Evolutionary conservation across 2,888 invertebrate genomes (phyloP), one percentile per base, ranked within the genome.

Genomic region (Chymomyza procnemis): DNA sequence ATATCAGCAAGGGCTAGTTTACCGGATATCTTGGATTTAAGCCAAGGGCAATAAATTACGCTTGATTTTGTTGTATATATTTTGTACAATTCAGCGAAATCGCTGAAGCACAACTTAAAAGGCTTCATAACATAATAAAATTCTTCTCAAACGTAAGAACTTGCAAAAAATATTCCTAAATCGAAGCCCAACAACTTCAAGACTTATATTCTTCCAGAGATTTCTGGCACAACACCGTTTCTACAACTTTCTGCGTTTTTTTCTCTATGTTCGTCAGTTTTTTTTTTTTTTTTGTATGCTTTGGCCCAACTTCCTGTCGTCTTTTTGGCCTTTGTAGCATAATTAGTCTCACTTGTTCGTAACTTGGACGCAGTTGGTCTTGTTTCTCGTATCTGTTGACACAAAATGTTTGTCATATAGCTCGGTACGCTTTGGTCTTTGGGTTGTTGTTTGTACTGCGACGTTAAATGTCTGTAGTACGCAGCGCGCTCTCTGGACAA

Each of bases 221-320:
- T 26, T 26, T 26, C 26, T 26, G 26, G 6, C 8, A 26, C 26
- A 26, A 26, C 26, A 6, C 26, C 26, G 6, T 6, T 41, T 50
- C 14, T 50, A 16, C 8, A 18, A 18, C n/a, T 50, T 50, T 50
- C 48, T 50, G 16, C 18, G 16, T 50, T 50, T 18, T 50, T 6
- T n/a, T n/a, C n/a, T n/a, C n/a, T n/a, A n/a, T n/a, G n/a, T n/a
- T n/a, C n/a, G n/a, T n/a, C n/a, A n/a, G n/a, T n/a, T n/a, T n/a
- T 47, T 47, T n/a, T 8, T 26, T 6, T 21, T 19, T 52, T 52
- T 21, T 9, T 18, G 21, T 50, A 18, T 48, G 56, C 64, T 65
- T 72, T 69, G 56, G 79, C 79, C 65, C 73, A 76, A 79, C 79
- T 76, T 76, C 76, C 76, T 79, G 76, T 64, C 46, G 16, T 61